phyloP scores from a whole-genome alignment of 2,888 invertebrate genomes.

The Kuschelorhynchus macadamiae region DNA sequence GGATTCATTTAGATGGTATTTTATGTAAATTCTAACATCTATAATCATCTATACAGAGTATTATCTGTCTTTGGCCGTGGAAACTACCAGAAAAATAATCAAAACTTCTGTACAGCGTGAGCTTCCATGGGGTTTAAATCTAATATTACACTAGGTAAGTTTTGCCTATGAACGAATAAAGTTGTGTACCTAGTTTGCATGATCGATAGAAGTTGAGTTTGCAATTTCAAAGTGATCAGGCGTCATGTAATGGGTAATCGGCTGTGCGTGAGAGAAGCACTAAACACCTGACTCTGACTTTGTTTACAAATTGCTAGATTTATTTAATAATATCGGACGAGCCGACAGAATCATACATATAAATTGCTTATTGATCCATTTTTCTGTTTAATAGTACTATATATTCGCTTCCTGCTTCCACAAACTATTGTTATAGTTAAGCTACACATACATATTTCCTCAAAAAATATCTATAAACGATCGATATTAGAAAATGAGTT shows the following conservation, averaged over 20 bases:
- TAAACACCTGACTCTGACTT: constrained; percentile 33
- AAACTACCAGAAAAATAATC: too few species aligned
- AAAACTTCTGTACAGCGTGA: too few species aligned
- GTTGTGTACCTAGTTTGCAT: constrained; percentile 21
- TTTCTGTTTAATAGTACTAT: too few species aligned
- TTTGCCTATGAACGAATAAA: constrained; percentile 31
- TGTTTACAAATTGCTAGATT: constrained; percentile 24
- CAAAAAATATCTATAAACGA: too few species aligned
- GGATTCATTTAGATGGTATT: too few species aligned
- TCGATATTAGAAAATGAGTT: too few species aligned
- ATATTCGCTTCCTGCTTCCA: too few species aligned
- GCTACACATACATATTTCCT: too few species aligned
- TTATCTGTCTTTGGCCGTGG: too few species aligned
- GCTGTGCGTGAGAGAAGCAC: constrained; percentile 25
- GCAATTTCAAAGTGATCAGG: constrained; percentile 44
- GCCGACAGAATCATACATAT: not conserved
- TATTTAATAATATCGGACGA: constrained; percentile 12
- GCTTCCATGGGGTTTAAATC: constrained; percentile 3
- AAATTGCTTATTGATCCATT: constrained; percentile 6
- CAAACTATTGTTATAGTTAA: too few species aligned
- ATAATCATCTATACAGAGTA: too few species aligned
- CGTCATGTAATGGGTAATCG: constrained; percentile 41
- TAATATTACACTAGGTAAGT: constrained; percentile 25
- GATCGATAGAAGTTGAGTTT: constrained; percentile 27
- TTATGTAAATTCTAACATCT: too few species aligned